Base-by-base conservation (phyloP, 2,888 invertebrate genomes). In the Drosophila maculinotata region DNA sequence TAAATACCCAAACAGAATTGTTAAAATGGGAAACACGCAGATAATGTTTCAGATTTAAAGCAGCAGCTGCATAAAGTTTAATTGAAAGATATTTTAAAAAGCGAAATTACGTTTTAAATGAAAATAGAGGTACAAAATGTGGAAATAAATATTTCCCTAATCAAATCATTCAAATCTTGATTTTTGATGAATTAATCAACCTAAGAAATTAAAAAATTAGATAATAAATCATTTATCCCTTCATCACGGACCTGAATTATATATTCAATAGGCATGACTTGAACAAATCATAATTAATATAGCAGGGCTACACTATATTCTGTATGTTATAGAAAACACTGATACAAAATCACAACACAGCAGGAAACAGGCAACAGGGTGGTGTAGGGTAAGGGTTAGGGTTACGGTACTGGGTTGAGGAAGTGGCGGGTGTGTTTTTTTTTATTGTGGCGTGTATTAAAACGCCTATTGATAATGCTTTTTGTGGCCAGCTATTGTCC, bases 401-500 rank as follows among this genome's bases (percentile, higher is more conserved):
- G 1, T 4, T 31, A 8, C 2, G 35, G n/a, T n/a, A n/a, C n/a
- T n/a, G n/a, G n/a, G n/a, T n/a, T n/a, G n/a, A n/a, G n/a, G n/a
- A n/a, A n/a, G n/a, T n/a, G n/a, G n/a, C n/a, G 41, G 12, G 33
- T 25, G 31, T 23, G 12, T 17, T 20, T 20, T 20, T 2, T 20
- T 20, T 12, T n/a, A 41, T 14, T 42, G 35, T 51, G 20, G 31
- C 10, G 28, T 12, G 42, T 44, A 3, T 38, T 10, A 15, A 31
- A 47, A 42, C 26, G 41, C 45, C 51, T 47, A 42, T 47, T 42
- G 49, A 30, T 28, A 41, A 41, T 45, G 35, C 30, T 33, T 28
- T 45, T 39, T 26, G 48, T 45, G 51, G 15, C 47, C 56, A 57
- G 69, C 69, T 57, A 53, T 59, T 70, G 59, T 65, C 59, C 65